Evolutionary conservation across 2,888 invertebrate genomes (phyloP).

Genomic region (Ectobius pallidus): DNA sequence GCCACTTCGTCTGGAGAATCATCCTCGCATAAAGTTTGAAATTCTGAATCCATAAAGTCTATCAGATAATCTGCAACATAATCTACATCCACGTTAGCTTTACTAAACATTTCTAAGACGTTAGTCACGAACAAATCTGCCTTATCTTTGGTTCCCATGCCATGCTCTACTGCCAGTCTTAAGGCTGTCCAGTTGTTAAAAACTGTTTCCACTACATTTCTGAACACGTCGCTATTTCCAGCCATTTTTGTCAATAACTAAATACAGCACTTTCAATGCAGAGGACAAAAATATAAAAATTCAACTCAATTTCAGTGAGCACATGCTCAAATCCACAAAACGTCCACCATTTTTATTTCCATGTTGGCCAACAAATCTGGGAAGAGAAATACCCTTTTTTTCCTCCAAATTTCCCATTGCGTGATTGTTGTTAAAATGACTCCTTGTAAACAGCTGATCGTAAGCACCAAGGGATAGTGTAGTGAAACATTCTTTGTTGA

Average conservation of each 20-base stretch:
- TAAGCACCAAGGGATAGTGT: not conserved
- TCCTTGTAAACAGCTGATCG: not conserved
- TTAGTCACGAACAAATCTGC: constrained; percentile 69
- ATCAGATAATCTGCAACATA: constrained; percentile 69
- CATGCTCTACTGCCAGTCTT: constrained; percentile 74
- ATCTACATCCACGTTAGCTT: constrained; percentile 44
- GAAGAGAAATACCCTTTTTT: no score
- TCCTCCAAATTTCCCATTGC: no score
- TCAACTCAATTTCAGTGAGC: no score
- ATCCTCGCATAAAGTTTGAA: constrained; percentile 74
- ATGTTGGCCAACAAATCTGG: no score
- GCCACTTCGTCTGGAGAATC: constrained; percentile 63
- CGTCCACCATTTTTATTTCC: no score
- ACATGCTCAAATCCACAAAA: no score
- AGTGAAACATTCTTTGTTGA: no score
- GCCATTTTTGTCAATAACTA: not conserved
- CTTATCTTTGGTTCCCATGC: constrained; percentile 74
- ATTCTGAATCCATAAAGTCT: constrained; percentile 75
- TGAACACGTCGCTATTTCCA: constrained; percentile 57
- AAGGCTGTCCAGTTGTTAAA: constrained; percentile 76
- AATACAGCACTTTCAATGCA: no score
- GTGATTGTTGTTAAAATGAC: not conserved
- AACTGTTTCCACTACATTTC: constrained; percentile 67
- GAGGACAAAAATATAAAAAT: no score
- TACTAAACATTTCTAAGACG: constrained; percentile 63